Evolutionary conservation across 2,888 invertebrate genomes (phyloP).

Genomic region (Leptinotarsa rubiginosa): DNA sequence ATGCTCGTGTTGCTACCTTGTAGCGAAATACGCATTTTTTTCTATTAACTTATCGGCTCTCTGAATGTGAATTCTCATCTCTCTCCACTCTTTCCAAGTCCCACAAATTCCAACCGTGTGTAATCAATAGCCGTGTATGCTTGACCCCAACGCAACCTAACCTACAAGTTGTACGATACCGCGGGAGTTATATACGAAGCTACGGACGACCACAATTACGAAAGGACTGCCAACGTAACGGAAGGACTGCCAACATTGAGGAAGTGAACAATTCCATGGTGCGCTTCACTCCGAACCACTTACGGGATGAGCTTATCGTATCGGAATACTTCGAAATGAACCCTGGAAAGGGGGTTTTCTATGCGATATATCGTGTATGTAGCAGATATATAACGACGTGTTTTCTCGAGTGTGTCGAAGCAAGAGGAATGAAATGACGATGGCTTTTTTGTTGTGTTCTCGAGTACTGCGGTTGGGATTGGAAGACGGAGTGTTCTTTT

Average conservation of each 20-base stretch:
- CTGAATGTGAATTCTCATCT: slow-evolving; percentile 6
- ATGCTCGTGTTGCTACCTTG: too few relatives aligned
- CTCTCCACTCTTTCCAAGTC: neutral
- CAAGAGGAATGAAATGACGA: slow-evolving; percentile 8
- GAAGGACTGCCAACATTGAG: slow-evolving; percentile 44
- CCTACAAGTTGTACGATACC: slow-evolving; percentile 12
- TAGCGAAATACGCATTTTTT: too few relatives aligned
- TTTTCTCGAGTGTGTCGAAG: slow-evolving; percentile 19
- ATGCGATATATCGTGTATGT: slow-evolving; percentile 27
- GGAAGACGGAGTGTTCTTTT: too few relatives aligned
- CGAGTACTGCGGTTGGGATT: neutral
- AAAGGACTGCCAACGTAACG: slow-evolving; percentile 41
- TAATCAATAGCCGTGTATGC: slow-evolving; percentile 12
- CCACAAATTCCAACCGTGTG: slow-evolving; percentile 13
- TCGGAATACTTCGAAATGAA: slow-evolving; percentile 25
- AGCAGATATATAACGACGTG: slow-evolving; percentile 25
- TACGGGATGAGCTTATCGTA: slow-evolving; percentile 36
- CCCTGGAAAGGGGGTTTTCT: slow-evolving; percentile 26
- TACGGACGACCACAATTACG: slow-evolving; percentile 43
- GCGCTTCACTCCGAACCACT: slow-evolving; percentile 42
- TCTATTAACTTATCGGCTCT: neutral
- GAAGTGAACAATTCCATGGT: slow-evolving; percentile 47
- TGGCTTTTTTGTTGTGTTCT: slow-evolving; percentile 7
- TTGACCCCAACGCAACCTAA: slow-evolving; percentile 16
- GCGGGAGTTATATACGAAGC: slow-evolving; percentile 42